Base-by-base conservation (phyloP, 2,797 vertebrate species). In the Falco berigora region DNA sequence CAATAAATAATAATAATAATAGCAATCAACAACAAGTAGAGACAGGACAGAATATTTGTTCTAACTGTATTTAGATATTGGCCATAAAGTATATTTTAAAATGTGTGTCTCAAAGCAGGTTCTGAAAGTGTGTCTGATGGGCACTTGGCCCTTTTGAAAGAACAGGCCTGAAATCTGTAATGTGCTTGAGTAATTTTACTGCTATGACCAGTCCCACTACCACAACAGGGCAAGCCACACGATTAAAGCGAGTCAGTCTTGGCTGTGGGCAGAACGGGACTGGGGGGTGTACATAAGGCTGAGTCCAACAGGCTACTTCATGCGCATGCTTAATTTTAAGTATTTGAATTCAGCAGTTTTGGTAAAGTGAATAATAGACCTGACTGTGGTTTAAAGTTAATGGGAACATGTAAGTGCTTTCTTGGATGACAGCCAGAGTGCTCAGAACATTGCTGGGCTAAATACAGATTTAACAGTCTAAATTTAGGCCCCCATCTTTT, bases 401-500 rank as follows among this genome's bases (percentile, higher is more conserved):
- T 93, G 77, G 74, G 90, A 94, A 92, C 8, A 13, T 3, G 0
- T 96, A 95, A 97, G 96, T 96, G 94, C 93, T 95, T 95, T 96
- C 86, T 67, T 94, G 93, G 93, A 90, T 50, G 14, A 30, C 25
- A 79, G 90, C 94, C 95, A 96, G 68, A 40, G 78, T n/a, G 42
- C 49, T 93, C 88, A 76, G 80, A 55, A 84, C 85, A 32, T 28
- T 91, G 81, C 64, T 81, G 76, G 22, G 77, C 94, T 88, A 95
- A 93, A 81, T 82, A 87, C 64, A 93, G 86, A 95, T 71, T 95
- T 92, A 92, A 87, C 56, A 91, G 61, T 86, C 93, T 96, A 96
- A 94, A 96, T 95, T 96, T 96, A 96, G 88, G 63, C 28, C 49
- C 44, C 46, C 42, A 4, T 87, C 80, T 89, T 95, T 96, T 94